Evolutionary conservation across 1,140 invertebrate species (phyloP), one percentile per base, ranked within the genome.

Genomic region (Sitophilus oryzae): DNA sequence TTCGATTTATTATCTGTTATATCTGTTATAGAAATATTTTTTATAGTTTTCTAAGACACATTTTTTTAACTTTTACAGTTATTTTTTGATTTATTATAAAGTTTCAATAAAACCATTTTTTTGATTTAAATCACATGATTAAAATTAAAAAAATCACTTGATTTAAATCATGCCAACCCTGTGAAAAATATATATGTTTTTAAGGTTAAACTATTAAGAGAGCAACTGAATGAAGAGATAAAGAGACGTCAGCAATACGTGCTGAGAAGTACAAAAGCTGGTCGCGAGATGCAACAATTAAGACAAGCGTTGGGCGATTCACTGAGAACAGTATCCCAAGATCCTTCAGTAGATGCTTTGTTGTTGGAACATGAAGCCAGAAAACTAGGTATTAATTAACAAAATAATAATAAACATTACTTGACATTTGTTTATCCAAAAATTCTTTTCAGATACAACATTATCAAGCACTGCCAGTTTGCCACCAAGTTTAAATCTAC

Each of bases 191-290:
- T n/a, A n/a, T 48, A 38, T 4, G n/a, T 6, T 1, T 53, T 45
- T 36, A 57, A 87, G 82, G 79, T 87, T 52, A 79, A 82, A 46
- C 70, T 84, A 67, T 67, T 92, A 38, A 82, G 89, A 37, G 84
- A 89, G 52, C 91, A 94, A 73, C 76, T 94, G 40, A 82, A 83
- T 41, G 86, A 91, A 63, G 91, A 93, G 75, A 85, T 92, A 16
- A 89, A 89, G 62, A 81, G 89, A 6, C 79, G 91, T 4, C 90
- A 93, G 68, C 77, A 85, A 59, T 94, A 91, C 73, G 83, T 93
- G 4, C 72, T 86, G 45, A 79, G 88, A 54, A 90, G 86, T 66
- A 84, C 87, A 0, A 79, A 88, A 55, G 84, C 89, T 8, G 90
- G 89, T 0, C 75, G 89, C 16, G 91, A 93, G 70, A 89, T 93